phyloP scores from a whole-genome alignment of 2,888 invertebrate genomes.

The Laspeyria flexula region DNA sequence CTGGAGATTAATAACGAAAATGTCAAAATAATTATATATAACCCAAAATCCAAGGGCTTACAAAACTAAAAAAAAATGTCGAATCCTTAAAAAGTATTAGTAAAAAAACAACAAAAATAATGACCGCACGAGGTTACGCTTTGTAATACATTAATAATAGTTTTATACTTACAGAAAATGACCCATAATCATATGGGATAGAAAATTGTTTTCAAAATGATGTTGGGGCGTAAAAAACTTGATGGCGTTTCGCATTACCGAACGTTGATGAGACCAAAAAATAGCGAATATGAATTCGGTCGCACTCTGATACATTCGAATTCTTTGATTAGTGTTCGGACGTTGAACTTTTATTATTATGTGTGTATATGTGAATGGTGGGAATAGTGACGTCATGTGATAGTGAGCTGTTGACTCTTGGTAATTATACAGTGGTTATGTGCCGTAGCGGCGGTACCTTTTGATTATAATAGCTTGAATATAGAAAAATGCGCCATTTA shows the following conservation, averaged over 20 bases:
- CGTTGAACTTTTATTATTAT: conserved; percentile 37
- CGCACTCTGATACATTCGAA: conserved; percentile 56
- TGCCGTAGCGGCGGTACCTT: conserved; percentile 33
- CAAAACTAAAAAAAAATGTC: conserved; percentile 37
- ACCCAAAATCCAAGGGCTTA: conserved; percentile 18
- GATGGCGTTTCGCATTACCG: conserved; percentile 71
- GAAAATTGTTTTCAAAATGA: conserved; percentile 83
- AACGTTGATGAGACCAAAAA: conserved; percentile 77
- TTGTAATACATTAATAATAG: conserved; percentile 82
- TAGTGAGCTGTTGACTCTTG: conserved; percentile 28
- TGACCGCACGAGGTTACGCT: conserved; percentile 54
- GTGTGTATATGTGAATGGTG: conserved; percentile 38
- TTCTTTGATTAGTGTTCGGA: conserved; percentile 70
- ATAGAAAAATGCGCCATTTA: conserved; percentile 24
- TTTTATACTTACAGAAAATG: conserved; percentile 76
- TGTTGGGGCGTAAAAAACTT: conserved; percentile 68
- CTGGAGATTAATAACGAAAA: conserved; percentile 34
- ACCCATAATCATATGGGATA: conserved; percentile 83
- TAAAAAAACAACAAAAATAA: conserved; percentile 57
- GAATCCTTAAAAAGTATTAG: conserved; percentile 38
- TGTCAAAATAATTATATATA: conserved; percentile 42
- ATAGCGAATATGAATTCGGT: conserved; percentile 66
- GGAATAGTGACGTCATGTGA: conserved; percentile 39
- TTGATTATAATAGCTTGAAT: conserved; percentile 38
- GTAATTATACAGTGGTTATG: conserved; percentile 42